A percentile compares a stretch with the other conserved stretches of the same genome.
These are phyloP conservation scores for Helobdella robusta DNA, from an alignment of 2,888 invertebrate species.

Conservation along the genomic window DNA sequence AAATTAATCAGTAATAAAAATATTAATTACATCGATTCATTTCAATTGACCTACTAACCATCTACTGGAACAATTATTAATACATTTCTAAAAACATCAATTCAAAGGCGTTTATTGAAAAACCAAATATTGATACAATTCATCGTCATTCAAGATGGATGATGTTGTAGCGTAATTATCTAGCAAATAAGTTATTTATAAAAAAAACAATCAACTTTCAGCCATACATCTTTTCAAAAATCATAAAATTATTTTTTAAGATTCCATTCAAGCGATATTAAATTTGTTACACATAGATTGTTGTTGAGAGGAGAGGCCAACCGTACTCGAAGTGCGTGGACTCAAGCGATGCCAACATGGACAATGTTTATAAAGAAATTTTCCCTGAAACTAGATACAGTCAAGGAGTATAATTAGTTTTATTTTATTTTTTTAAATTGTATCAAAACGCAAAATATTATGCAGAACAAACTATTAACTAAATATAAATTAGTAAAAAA, in stretches of 20 bases:
- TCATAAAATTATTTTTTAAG: neutral
- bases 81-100: neutral
- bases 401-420: neutral
- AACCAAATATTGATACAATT: no score
- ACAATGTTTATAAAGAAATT: constrained; percentile 28
- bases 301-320: constrained; percentile 24
- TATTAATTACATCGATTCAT: neutral
- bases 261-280: neutral
- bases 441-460: neutral
- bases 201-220: neutral
- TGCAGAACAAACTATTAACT: neutral
- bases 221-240: neutral
- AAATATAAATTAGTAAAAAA: neutral
- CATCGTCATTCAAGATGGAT: no score
- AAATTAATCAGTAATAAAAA: neutral
- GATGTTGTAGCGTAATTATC: no score
- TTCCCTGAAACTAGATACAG: constrained; percentile 26
- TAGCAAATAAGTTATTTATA: neutral
- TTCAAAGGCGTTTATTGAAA: no score
- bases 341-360: neutral
- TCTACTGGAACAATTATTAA: neutral
- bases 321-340: constrained; percentile 26
- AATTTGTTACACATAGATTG: constrained; percentile 10
- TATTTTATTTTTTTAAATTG: neutral
- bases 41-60: neutral